Base-by-base conservation (phyloP, 2,113 vertebrate genomes). In the Psilopogon haemacephalus region DNA sequence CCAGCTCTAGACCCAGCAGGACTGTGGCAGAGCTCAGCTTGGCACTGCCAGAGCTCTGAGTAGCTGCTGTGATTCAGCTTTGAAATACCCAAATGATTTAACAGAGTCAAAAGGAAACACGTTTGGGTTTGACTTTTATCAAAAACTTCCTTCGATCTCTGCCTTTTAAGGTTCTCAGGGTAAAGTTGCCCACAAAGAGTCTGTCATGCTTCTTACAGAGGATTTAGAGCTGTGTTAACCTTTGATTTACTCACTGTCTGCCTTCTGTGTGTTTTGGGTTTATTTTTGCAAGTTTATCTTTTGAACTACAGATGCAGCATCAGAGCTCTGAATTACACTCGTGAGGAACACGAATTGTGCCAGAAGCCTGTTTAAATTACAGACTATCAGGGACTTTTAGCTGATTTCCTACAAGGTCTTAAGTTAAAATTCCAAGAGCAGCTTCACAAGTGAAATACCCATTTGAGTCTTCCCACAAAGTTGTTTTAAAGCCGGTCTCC, bases 201-300 rank as follows among this genome's bases (percentile, higher is more conserved):
- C 71, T 83, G 70, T 86, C 2, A 0, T 70, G 72, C 72, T 68
- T 59, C 15, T 77, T 77, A 65, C 58, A 63, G 74, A 89, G 79
- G 90, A 76, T 89, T 88, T 89, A 85, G 85, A 94, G 85, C 60
- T 33, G 46, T 63, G 42, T 80, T 94, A 89, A 91, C 92, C 82
- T 95, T 88, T 89, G 71, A 89, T 94, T 85, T 91, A 37, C 76
- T 90, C 2, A 0, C 50, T 67, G 44, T 50, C 74, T 92, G 84
- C 86, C 73, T 90, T 88, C 50, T 76, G 27, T 91, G 67, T 82
- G 68, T 73, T 89, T 88, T 60, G 79, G 73, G 86, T 85, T 95
- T 75, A 33, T 85, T 94, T 94, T 86, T 85, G 28, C 60, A 80
- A 55, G 68, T 85, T 95, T 83, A 46, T 93, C 89, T 89, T 75